Evolutionary conservation across 2,888 invertebrate species (phyloP), one percentile per base, ranked within the genome.

Genomic region (Coelinius sp.): DNA sequence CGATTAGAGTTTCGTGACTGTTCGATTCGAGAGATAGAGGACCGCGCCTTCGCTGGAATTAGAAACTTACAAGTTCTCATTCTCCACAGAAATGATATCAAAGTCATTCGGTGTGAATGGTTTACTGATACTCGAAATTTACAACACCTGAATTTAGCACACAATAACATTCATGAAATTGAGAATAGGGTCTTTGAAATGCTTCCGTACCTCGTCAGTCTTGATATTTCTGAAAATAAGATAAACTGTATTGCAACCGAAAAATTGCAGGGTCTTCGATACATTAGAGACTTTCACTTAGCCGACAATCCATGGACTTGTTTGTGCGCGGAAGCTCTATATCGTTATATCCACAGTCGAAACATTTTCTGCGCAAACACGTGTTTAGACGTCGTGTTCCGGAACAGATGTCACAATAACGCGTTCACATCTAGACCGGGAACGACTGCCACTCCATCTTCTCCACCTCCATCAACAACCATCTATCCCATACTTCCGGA

Each of bases 281-380:
- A 80, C 53, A 66, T 84, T 4, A 27, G 66, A 2, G 66, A 71
- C 1, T 35, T 84, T 4, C 73, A 77, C 10, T 72, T 84, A 1
- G 41, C 76, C 1, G 74, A 67, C 1, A 84, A 84, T 70, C 84
- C 84, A 1, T 84, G 84, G 84, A 81, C 78, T 5, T 84, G 84
- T 24, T 59, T 83, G 1, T 84, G 84, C 65, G 79, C 77, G 0
- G 73, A 62, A 0, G 81, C 79, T 52, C 71, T 84, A 3, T 72
- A 76, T 2, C 73, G 76, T n/a, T 77, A 80, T 6, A 56, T 84
- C 53, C 69, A 79, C 5, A 46, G 76, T 0, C 78, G 78, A 7
- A 10, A 66, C 0, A 77, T 84, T 14, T 69, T 62, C 1, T 83
- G 83, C 73, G 71, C 81, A 10, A 74, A 73, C 14, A 69, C 76